A percentile compares a stretch with the other conserved stretches of the same genome.
phyloP scores from a whole-genome alignment of 1,140 invertebrate genomes.

The Heliconius nattereri region DNA sequence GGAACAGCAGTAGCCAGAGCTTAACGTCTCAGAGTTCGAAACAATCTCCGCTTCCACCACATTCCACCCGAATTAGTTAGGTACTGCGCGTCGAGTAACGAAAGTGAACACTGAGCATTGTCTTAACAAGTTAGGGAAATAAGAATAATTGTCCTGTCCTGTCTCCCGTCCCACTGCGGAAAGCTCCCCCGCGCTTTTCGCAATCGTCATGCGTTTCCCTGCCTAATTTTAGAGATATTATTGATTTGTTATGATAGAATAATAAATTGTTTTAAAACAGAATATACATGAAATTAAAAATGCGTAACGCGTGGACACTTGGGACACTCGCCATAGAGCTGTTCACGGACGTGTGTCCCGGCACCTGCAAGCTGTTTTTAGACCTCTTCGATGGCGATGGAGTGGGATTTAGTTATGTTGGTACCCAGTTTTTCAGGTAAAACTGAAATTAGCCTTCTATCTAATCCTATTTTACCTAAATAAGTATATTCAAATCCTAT shows the following conservation, averaged over 20 bases:
- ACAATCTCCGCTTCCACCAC: no score
- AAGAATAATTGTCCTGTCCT: no score
- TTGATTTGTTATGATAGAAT: neutral
- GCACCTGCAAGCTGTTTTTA: constrained; percentile 55
- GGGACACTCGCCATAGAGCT: constrained; percentile 46
- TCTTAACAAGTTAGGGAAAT: no score
- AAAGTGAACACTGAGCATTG: neutral
- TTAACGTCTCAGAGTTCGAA: no score
- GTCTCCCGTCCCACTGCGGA: no score
- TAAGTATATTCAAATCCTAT: no score
- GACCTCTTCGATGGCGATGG: constrained; percentile 59
- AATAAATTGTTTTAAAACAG: constrained; percentile 32
- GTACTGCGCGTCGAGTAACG: neutral
- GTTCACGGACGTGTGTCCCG: constrained; percentile 62
- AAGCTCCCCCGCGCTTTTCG: no score
- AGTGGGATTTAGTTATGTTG: constrained; percentile 56
- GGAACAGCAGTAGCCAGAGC: no score
- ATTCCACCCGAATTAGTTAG: no score
- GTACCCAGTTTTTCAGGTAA: constrained; percentile 65
- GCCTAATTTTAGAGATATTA: neutral
- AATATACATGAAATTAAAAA: constrained; percentile 49
- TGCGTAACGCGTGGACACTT: constrained; percentile 34
- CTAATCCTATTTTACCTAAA: no score
- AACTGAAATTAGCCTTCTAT: no score
- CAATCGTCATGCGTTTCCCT: no score